Base-by-base conservation (phyloP, 2,888 invertebrate genomes). In the Cheilosia impressa region DNA sequence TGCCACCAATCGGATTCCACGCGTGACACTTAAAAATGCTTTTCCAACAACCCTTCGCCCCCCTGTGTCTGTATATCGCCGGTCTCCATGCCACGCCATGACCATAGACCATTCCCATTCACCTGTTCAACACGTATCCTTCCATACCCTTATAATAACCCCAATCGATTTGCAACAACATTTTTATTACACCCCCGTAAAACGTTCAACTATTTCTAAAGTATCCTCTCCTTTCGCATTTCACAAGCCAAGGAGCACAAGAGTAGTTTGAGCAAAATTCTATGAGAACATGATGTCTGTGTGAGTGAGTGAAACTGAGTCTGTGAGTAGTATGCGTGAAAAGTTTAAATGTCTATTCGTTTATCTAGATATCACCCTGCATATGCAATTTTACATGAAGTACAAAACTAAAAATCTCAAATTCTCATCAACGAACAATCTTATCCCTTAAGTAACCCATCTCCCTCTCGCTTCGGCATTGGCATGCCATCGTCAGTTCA, bases 281-380 rank as follows among this genome's bases (percentile, higher is more conserved):
- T 13, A 4, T 6, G 22, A 24, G 15, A 15, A 52, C 7, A 52
- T 17, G 22, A 6, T 60, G 6, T 41, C 17, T 58, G 45, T 19
- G 52, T 53, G 57, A 38, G 75, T 27, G 50, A 55, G 55, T 71
- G 71, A 65, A 57, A 69, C 43, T n/a, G 43, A 45, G 6, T 15
- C n/a, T 45, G 45, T 17, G 17, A 45, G 45, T 45, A 17, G 76
- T 66, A 27, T 78, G 52, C 78, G 66, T 62, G 55, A 53, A 63
- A 73, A 68, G 72, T 34, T 75, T 62, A 41, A 69, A 71, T 81
- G 27, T 77, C 76, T 68, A 87, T 90, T 90, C 88, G 87, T 90
- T 91, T 91, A 91, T 89, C 90, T 90, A 91, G 91, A 90, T 90
- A 90, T 90, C 90, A 90, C 90, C 90, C 91, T 90, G 90, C 88